Percentiles rank a stretch among this genome's conserved stretches.
Evolutionary conservation across 2,113 vertebrate species (phyloP).

Genomic region (Riparia riparia): DNA sequence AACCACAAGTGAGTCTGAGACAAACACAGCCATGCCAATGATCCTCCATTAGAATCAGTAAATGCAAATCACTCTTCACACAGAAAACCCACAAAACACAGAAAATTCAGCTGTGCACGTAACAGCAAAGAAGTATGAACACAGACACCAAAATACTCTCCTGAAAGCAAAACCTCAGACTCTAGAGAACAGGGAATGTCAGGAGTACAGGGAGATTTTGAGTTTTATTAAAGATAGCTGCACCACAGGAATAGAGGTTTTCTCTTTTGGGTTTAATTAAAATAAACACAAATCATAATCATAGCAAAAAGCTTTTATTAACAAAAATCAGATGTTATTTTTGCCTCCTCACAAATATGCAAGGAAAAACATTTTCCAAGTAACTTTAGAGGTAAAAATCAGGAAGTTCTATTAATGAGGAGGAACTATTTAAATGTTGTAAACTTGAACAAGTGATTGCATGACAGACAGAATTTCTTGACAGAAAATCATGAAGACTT

Average conservation of each 20-base stretch:
- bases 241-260: background rate
- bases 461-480: background rate
- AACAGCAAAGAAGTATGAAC: background rate
- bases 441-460: background rate
- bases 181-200: background rate
- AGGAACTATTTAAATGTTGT: background rate
- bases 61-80: background rate
- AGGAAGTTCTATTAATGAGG: background rate
- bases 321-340: background rate
- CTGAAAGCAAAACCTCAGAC: background rate
- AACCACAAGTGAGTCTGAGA: background rate
- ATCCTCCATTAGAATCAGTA: background rate
- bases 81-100: background rate
- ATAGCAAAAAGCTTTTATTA: background rate
- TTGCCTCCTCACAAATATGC: background rate
- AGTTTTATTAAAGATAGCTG: background rate
- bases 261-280: background rate
- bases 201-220: background rate
- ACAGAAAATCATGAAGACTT: background rate
- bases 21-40: accelerated
- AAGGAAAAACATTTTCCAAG: background rate
- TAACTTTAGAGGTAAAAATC: background rate
- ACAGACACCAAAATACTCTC: background rate
- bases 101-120: background rate
- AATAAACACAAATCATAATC: background rate